These are phyloP conservation scores for Elysia crispata DNA, from an alignment of 2,888 invertebrate species.

Conservation along the genomic window DNA sequence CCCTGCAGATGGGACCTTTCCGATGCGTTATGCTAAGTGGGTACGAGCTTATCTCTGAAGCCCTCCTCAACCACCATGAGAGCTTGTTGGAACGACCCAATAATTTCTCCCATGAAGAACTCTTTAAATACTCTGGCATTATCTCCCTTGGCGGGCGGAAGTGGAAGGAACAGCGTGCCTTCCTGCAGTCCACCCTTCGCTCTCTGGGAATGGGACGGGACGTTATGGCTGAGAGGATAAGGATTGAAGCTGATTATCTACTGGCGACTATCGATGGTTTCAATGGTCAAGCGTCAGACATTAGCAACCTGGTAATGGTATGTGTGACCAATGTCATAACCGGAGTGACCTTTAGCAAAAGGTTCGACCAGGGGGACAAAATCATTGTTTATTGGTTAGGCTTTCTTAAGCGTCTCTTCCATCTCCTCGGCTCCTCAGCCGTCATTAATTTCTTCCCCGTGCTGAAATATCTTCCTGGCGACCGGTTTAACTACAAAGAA, in stretches of 20 bases:
- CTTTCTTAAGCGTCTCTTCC: background rate
- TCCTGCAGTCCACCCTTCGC: conserved; percentile 21
- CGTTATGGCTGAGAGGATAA: conserved; percentile 36
- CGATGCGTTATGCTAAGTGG: conserved; percentile 31
- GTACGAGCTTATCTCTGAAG: conserved; percentile 16
- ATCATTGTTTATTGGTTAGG: background rate
- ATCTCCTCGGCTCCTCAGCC: background rate
- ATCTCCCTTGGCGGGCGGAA: conserved; percentile 1
- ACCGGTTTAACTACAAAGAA: conserved; percentile 20
- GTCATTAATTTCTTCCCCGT: conserved; percentile 16
- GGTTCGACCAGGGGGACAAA: conserved; percentile 38
- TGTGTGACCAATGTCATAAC: conserved; percentile 32
- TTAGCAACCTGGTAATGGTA: conserved; percentile 1
- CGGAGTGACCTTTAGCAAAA: conserved; percentile 31
- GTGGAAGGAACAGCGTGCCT: conserved; percentile 39
- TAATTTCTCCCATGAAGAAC: background rate
- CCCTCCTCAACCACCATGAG: conserved; percentile 32
- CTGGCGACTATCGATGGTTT: conserved; percentile 12
- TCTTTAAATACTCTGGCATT: conserved; percentile 19
- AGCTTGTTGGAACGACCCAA: conserved; percentile 28
- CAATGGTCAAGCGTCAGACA: conserved; percentile 24
- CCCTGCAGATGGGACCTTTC: conserved; percentile 20
- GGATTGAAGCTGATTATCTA: conserved; percentile 25
- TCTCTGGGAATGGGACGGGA: conserved; percentile 39
- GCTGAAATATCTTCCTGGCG: conserved; percentile 38